Conservation (phyloP, 1,140 invertebrate species). For the Dicyema japonicum region DNA sequence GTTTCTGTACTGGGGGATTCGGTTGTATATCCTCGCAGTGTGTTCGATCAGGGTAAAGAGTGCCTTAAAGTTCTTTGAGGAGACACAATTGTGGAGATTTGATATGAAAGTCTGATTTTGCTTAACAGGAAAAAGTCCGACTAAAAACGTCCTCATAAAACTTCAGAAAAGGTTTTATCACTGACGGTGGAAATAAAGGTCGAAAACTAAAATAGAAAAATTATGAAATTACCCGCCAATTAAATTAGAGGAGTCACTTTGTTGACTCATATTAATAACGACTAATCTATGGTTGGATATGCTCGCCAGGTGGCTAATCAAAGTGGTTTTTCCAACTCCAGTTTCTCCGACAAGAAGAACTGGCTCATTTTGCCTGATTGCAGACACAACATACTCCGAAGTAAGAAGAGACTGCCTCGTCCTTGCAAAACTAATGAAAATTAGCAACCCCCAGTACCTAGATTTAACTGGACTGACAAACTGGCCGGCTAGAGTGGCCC, state of each 20-base stretch:
- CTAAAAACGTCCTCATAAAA: background rate
- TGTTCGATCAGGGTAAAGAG: too few species aligned
- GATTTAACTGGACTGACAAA: slow-evolving; percentile 1
- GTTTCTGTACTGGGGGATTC: too few species aligned
- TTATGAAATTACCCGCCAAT: slow-evolving; percentile 37
- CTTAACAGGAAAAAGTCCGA: too few species aligned
- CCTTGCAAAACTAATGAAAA: slow-evolving; percentile 10
- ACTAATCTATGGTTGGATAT: slow-evolving; percentile 36
- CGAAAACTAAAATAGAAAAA: slow-evolving; percentile 4
- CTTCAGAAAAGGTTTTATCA: background rate
- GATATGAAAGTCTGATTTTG: too few species aligned
- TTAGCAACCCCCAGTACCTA: background rate
- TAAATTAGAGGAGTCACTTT: slow-evolving; percentile 73
- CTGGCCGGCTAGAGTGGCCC: background rate
- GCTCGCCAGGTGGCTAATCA: slow-evolving; percentile 57
- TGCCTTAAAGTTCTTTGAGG: too few species aligned
- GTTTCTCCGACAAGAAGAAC: slow-evolving; percentile 84
- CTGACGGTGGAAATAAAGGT: background rate
- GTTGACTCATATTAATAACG: slow-evolving; percentile 97
- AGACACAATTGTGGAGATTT: too few species aligned
- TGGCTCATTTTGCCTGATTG: slow-evolving; percentile 46
- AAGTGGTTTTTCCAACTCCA: slow-evolving; percentile 85
- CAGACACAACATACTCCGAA: slow-evolving; percentile 48
- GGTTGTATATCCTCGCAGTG: too few species aligned
- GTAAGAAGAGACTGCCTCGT: slow-evolving; percentile 32